Evolutionary conservation across 2,888 invertebrate genomes (phyloP), one percentile per base, ranked within the genome.

Genomic region (Chrysomela aeneicollis): DNA sequence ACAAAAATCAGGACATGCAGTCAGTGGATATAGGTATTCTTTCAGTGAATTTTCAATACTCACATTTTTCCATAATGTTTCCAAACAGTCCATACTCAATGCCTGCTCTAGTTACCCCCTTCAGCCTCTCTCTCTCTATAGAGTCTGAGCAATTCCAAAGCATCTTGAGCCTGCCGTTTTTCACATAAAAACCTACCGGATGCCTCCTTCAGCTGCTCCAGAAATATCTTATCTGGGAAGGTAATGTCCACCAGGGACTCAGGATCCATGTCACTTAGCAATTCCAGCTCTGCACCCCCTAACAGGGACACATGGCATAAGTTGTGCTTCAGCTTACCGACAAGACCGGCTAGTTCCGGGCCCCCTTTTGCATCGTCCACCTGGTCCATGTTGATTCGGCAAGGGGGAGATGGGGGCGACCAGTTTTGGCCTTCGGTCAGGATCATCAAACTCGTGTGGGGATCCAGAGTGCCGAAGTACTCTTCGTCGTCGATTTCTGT

Each of bases 401-500:
- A 88, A 68, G 86, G 86, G 1, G 88, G 88, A 82, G 86, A 85
- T 71, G 86, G 85, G 1, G 87, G 87, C 64, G 86, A 84, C 94
- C 94, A 94, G 78, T 90, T 91, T 80, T 94, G 91, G 10, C 67
- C 72, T 6, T 89, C 89, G 70, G 88, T 88, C 58, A 95, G 86
- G 55, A 94, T 88, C 91, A 95, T 94, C 68, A 94, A 86, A 77
- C 90, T 90, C 17, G 95, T 94, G 77, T 97, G 94, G 70, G 90
- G 90, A 75, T 95, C 95, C 69, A 97, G 85, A 1, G 95, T 95
- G 53, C 91, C 92, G 82, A 97, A 97, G 83, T 96, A 97, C 80
- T 95, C 95, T 81, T 97, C 96, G 78, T 97, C 96, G 76, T 97
- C 96, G 55, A 97, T 93, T 85, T 97, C 96, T 0, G 97, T 97